Percentiles rank a stretch among this genome's conserved stretches.
Evolutionary conservation across 2,888 invertebrate genomes (phyloP).

Genomic region (Melangyna quadrimaculata): DNA sequence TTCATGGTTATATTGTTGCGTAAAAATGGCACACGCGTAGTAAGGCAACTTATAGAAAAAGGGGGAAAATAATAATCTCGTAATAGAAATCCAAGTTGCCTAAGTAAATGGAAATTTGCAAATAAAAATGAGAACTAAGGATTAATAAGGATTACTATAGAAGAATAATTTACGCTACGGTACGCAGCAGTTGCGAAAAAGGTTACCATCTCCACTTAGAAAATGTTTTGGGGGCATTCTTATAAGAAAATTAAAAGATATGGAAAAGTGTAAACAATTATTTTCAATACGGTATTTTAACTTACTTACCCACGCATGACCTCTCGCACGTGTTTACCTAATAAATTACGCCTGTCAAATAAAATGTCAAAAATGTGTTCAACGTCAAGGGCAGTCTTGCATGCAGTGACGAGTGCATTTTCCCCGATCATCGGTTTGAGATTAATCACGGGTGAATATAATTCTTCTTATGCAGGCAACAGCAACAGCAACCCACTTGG

Average conservation of each 20-base stretch:
- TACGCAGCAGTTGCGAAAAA: conserved; percentile 6
- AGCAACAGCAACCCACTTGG: not conserved
- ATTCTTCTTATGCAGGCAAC: not conserved
- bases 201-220: not conserved
- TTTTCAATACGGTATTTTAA: no score
- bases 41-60: not conserved
- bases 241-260: no score
- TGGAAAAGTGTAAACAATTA: no score
- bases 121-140: conserved; percentile 58
- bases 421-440: not conserved
- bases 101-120: conserved; percentile 41
- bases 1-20: conserved; percentile 61
- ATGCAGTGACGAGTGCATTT: not conserved
- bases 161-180: conserved; percentile 52
- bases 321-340: not conserved
- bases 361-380: not conserved
- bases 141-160: conserved; percentile 67
- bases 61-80: conserved; percentile 42
- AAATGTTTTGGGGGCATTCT: no score
- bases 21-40: conserved; percentile 55
- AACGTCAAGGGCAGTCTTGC: not conserved
- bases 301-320: not conserved
- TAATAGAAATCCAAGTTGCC: conserved; percentile 50
- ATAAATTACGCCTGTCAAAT: not conserved
- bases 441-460: not conserved